Base-by-base conservation (phyloP, 2,113 vertebrate genomes). In the Lagopus muta region DNA sequence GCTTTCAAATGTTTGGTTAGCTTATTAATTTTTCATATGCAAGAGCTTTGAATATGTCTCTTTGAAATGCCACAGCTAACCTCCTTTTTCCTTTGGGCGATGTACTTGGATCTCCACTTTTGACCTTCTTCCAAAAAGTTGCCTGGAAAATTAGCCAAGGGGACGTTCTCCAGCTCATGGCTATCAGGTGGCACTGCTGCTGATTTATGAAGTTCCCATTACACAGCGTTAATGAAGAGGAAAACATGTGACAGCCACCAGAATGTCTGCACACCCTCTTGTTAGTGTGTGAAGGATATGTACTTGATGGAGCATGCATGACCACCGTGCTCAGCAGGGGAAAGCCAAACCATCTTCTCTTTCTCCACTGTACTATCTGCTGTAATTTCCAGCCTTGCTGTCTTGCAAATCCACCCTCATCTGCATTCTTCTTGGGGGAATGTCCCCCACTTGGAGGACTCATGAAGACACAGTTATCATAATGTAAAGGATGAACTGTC, bases 21-120 rank as follows among this genome's bases (percentile, higher is more conserved):
- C 74, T 89, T 92, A 92, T 90, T 90, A 96, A 85, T 86, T 93
- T 94, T 95, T 96, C 78, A 91, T 82, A 55, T 43, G 22, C 34
- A 85, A n/a, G 55, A 89, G 14, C 81, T 91, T 89, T 89, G 77
- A 90, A 22, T 84, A 75, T 76, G 72, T 90, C 92, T 92, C 48
- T 95, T 92, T 93, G 83, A 94, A 95, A 95, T 73, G 24, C 45
- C 12, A 2, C 28, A 89, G 71, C 0, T 15, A 77, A 45, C 52
- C 19, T 66, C 14, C 0, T 58, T 55, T 82, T 70, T 6, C 7
- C 8, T 62, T 36, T 76, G 36, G 36, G 55, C 14, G 58, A 13
- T 28, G 34, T 47, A 45, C 28, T 90, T 85, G 48, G 17, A 19
- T 95, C 30, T 78, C 16, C 21, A 62, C 8, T 34, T 43, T 66